Percentiles rank a stretch among this genome's conserved stretches.
Evolutionary conservation across 2,888 invertebrate species (phyloP).

Genomic region (Hypselothyrea guttata): DNA sequence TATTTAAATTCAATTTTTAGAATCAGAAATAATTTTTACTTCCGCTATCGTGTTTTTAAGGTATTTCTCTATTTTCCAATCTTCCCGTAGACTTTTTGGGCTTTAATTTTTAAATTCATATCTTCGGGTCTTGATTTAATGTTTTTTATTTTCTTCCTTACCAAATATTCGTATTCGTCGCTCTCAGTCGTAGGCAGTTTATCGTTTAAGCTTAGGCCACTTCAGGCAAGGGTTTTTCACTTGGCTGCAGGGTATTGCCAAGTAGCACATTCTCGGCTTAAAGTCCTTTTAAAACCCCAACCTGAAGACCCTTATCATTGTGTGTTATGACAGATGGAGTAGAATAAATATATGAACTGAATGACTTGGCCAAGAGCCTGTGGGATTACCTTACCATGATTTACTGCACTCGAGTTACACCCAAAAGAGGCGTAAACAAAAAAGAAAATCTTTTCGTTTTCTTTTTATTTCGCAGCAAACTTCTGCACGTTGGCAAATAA

Average conservation of each 20-base stretch:
- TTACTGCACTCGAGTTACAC: conserved; percentile 24
- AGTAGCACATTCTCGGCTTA: background rate
- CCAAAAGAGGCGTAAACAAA: conserved; percentile 6
- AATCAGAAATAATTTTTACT: no score
- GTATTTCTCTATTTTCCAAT: no score
- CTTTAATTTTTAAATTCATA: no score
- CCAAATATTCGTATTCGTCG: background rate
- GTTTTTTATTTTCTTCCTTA: no score
- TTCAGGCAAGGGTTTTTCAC: background rate
- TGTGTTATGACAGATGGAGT: conserved; percentile 36
- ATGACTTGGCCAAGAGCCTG: conserved; percentile 21
- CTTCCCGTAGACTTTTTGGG: no score
- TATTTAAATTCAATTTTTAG: no score
- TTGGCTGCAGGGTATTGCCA: conserved; percentile 2
- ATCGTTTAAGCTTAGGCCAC: background rate
- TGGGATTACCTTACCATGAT: conserved; percentile 45
- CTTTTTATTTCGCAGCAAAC: background rate
- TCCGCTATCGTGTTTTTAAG: no score
- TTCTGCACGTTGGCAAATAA: conserved; percentile 33
- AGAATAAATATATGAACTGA: conserved; percentile 27
- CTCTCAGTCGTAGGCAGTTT: background rate
- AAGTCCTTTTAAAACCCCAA: conserved; percentile 19
- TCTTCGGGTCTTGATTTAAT: no score
- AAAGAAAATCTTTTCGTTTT: conserved; percentile 11
- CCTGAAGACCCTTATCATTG: conserved; percentile 45